phyloP scores from a whole-genome alignment of 2,888 invertebrate genomes.

The Rhagonycha lutea region DNA sequence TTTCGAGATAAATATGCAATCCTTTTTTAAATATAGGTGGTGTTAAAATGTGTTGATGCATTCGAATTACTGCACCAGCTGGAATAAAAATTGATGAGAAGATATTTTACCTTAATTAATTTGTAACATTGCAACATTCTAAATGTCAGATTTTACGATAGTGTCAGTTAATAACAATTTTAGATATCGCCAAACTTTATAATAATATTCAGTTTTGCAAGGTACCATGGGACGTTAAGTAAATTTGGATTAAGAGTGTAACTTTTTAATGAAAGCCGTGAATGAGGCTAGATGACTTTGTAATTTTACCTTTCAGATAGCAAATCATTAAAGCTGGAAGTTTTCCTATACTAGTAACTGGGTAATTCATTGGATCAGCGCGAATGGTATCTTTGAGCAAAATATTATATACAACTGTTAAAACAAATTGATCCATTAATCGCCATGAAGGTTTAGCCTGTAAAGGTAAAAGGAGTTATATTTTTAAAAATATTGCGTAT shows the following conservation, averaged over 20 bases:
- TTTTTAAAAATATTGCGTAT: too few species aligned
- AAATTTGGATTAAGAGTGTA: too few species aligned
- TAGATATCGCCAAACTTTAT: too few species aligned
- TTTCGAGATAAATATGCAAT: slow-evolving; percentile 22
- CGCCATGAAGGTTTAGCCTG: slow-evolving; percentile 17
- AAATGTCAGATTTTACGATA: too few species aligned
- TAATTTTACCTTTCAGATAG: slow-evolving; percentile 23
- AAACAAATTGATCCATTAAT: slow-evolving; percentile 20
- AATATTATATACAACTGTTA: slow-evolving; percentile 56
- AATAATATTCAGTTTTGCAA: too few species aligned
- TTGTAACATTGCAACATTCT: too few species aligned
- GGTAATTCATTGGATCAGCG: slow-evolving; percentile 59
- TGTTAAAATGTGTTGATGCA: slow-evolving; percentile 29
- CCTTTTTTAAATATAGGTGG: slow-evolving; percentile 22
- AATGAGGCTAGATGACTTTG: too few species aligned
- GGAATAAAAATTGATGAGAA: slow-evolving; percentile 35
- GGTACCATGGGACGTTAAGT: too few species aligned
- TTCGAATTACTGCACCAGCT: slow-evolving; percentile 64
- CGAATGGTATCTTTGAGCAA: slow-evolving; percentile 58
- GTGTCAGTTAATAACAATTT: too few species aligned
- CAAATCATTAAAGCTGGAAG: slow-evolving; percentile 50
- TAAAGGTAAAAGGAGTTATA: too few species aligned
- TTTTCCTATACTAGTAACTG: slow-evolving; percentile 60
- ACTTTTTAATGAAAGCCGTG: too few species aligned
- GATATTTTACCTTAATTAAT: background rate